Conservation (phyloP, 2,888 invertebrate species). For the Steinernema carpocapsae region DNA sequence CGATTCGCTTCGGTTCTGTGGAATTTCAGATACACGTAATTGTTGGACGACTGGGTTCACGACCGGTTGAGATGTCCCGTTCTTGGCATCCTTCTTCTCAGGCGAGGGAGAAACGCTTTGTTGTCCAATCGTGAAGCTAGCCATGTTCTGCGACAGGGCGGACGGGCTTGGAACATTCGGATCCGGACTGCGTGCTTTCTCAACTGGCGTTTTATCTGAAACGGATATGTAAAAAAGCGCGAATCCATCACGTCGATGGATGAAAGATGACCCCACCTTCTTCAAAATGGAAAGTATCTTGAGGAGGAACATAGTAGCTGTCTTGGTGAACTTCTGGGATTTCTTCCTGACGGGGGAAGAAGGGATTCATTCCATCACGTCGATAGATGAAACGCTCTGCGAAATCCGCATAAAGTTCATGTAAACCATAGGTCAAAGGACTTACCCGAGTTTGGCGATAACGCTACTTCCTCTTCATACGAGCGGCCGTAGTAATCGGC, state of each 20-base stretch:
- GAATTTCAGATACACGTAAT: conserved; percentile 42
- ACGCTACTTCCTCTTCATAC: conserved; percentile 55
- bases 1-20: conserved; percentile 39
- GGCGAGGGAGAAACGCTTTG: conserved; percentile 9
- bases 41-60: conserved; percentile 45
- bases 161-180: conserved; percentile 9
- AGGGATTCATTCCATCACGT: conserved; percentile 37
- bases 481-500: conserved; percentile 56
- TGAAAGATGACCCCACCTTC: no score
- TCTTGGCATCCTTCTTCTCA: conserved; percentile 4
- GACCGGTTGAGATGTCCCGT: conserved; percentile 30
- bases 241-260: no score
- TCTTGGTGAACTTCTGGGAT: conserved; percentile 38
- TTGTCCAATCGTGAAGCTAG: not conserved
- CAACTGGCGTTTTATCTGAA: conserved; percentile 34
- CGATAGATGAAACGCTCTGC: conserved; percentile 57
- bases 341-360: not conserved
- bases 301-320: conserved; percentile 9
- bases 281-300: conserved; percentile 12
- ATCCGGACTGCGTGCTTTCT: conserved; percentile 24
- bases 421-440: no score
- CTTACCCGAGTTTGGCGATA: conserved; percentile 34
- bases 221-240: conserved; percentile 8
- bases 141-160: not conserved
- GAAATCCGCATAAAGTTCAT: no score